Conservation (phyloP, 2,888 invertebrate genomes). For the Hecatera dysodea region DNA sequence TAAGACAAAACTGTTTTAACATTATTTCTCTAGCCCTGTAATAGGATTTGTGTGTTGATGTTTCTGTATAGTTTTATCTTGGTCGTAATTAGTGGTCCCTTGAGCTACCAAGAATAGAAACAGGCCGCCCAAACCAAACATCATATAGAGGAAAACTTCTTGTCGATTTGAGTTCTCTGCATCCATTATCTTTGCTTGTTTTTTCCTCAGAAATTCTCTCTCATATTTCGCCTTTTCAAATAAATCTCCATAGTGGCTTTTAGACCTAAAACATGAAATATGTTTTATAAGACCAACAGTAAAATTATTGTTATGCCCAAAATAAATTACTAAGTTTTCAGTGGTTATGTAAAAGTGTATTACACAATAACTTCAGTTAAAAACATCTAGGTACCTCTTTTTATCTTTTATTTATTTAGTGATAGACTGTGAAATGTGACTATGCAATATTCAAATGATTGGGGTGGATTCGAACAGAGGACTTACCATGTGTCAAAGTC, state of each 20-base stretch:
- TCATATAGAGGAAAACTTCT: slow-evolving; percentile 75
- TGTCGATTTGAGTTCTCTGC: slow-evolving; percentile 66
- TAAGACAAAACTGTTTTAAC: slow-evolving; percentile 1
- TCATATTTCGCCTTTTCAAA: slow-evolving; percentile 78
- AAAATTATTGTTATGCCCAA: background rate
- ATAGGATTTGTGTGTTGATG: background rate
- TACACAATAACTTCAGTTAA: background rate
- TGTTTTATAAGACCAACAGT: background rate
- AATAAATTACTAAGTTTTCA: background rate
- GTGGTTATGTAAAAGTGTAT: background rate
- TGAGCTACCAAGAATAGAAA: slow-evolving; percentile 73
- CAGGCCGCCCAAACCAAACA: slow-evolving; percentile 70
- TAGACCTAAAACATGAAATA: slow-evolving; percentile 80
- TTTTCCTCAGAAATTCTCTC: slow-evolving; percentile 72
- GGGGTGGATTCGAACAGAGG: background rate
- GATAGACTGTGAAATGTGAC: background rate
- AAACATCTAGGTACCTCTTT: background rate
- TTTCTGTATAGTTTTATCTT: slow-evolving; percentile 53
- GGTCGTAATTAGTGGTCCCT: slow-evolving; percentile 80
- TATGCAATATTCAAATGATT: background rate
- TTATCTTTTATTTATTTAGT: background rate
- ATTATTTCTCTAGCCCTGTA: slow-evolving; percentile 3
- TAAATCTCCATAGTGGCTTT: slow-evolving; percentile 87
- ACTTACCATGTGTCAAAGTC: slow-evolving; percentile 95
- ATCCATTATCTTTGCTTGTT: slow-evolving; percentile 64